These are phyloP conservation scores for Notechis scutatus DNA, from an alignment of 2,113 vertebrate genomes.

Conservation along the genomic window DNA sequence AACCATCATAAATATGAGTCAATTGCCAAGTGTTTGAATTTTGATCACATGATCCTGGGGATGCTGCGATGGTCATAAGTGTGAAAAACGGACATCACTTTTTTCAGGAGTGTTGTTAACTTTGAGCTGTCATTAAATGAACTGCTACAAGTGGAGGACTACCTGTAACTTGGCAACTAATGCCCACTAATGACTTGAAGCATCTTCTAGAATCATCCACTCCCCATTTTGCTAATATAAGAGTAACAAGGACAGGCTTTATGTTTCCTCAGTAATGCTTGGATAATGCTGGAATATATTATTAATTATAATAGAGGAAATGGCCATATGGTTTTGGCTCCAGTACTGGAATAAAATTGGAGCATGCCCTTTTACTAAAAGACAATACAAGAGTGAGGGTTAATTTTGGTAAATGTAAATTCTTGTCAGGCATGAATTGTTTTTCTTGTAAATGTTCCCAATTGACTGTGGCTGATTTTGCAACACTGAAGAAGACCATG, in stretches of 20 bases:
- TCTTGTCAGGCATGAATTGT: neutral
- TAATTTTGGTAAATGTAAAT: neutral
- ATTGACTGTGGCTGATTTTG: neutral
- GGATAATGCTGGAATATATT: neutral
- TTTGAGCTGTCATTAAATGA: neutral
- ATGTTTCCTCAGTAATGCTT: neutral
- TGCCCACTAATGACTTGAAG: neutral
- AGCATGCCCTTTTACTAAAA: neutral
- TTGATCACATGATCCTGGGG: neutral
- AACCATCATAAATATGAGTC: neutral
- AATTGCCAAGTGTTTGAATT: neutral
- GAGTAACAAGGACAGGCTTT: neutral
- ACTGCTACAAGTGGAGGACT: neutral
- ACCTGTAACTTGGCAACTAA: neutral
- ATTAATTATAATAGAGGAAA: neutral
- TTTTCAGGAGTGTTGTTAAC: neutral
- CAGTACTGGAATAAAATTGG: neutral
- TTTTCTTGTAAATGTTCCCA: neutral
- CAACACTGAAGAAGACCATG: neutral
- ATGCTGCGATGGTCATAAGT: neutral
- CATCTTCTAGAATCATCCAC: neutral
- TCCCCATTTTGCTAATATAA: neutral
- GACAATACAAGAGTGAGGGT: neutral
- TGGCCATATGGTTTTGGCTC: neutral
- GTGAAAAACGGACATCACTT: neutral